phyloP scores from a whole-genome alignment of 2,888 invertebrate genomes.

The Pheosia tremula region DNA sequence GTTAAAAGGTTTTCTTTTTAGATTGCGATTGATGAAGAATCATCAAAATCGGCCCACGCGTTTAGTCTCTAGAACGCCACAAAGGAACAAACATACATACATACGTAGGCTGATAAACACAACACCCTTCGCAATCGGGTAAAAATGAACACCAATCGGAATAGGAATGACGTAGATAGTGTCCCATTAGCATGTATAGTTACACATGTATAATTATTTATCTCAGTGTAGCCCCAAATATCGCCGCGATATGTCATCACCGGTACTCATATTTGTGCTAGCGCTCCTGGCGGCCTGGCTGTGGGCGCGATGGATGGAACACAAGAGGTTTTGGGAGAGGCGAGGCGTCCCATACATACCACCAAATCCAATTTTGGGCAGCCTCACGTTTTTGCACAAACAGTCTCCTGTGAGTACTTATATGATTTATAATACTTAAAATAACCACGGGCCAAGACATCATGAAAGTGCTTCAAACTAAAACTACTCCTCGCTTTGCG shows the following conservation, averaged over 20 bases:
- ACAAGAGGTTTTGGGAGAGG: conserved; percentile 26
- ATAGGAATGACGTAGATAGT: too few species aligned
- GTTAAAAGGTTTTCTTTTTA: too few species aligned
- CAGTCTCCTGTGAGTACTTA: conserved; percentile 37
- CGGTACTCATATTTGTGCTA: neutral
- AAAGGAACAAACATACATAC: too few species aligned
- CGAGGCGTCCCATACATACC: conserved; percentile 23
- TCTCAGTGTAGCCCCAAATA: neutral
- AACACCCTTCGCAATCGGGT: too few species aligned
- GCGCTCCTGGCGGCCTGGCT: conserved; percentile 3
- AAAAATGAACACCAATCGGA: too few species aligned
- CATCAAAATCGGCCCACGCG: too few species aligned
- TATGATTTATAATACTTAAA: neutral
- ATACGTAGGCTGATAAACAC: too few species aligned
- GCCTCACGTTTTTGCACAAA: conserved; percentile 37
- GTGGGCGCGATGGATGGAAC: conserved; percentile 12
- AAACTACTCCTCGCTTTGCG: neutral
- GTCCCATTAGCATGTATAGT: too few species aligned
- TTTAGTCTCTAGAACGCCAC: too few species aligned
- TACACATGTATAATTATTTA: neutral
- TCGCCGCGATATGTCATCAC: neutral
- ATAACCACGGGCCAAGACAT: neutral
- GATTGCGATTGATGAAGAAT: too few species aligned
- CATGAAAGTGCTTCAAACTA: neutral
- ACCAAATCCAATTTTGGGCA: conserved; percentile 40